Evolutionary conservation across 2,888 invertebrate genomes (phyloP).

Genomic region (Acrobasis suavella): DNA sequence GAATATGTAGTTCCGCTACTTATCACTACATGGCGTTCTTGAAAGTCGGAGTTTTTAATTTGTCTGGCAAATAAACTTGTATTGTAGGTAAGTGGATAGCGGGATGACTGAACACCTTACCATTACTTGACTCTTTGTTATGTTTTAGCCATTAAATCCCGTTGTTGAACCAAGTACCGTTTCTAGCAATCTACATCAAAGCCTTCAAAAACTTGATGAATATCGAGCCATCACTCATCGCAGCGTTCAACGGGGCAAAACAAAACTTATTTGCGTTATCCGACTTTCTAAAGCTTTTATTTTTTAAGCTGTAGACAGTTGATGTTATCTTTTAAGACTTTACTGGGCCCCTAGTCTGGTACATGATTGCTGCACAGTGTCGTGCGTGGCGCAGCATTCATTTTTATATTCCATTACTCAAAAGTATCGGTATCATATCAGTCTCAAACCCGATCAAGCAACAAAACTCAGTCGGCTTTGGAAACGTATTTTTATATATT

Average conservation of each 20-base stretch:
- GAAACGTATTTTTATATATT: no score
- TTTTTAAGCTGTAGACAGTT: constrained; percentile 4
- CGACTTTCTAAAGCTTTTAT: constrained; percentile 13
- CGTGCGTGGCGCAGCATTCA: no score
- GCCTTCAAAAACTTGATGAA: constrained; percentile 19
- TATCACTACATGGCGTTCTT: no score
- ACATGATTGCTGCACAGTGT: background rate
- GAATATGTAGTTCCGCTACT: no score
- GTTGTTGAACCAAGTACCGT: background rate
- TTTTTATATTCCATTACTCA: no score
- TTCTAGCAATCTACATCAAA: constrained; percentile 9
- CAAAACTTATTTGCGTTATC: constrained; percentile 5
- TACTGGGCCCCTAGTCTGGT: background rate
- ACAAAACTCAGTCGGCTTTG: no score
- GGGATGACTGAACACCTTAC: no score
- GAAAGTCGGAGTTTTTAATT: no score
- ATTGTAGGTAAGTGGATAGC: no score
- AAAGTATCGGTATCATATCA: no score
- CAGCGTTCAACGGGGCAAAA: constrained; percentile 7
- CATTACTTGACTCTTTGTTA: background rate
- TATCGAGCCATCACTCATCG: constrained; percentile 22
- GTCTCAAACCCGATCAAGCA: no score
- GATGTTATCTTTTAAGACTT: constrained; percentile 3
- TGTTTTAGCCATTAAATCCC: background rate
- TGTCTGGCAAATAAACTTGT: no score